phyloP scores from a whole-genome alignment of 1,140 invertebrate species.

The Homalodisca vitripennis region DNA sequence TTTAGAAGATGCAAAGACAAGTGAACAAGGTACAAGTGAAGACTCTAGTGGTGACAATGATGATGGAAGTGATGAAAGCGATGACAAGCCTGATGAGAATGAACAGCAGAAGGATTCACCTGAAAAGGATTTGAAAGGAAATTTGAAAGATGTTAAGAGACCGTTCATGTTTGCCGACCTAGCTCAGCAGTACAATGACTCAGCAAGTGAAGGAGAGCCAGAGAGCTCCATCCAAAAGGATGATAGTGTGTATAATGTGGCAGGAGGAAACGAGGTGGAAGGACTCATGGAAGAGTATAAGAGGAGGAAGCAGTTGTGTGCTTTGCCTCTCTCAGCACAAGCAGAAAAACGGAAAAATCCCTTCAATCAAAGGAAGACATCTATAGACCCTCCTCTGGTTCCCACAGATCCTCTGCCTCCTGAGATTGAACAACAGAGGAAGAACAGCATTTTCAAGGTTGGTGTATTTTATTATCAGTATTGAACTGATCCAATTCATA shows the following conservation, averaged over 20 bases:
- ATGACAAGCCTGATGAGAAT: constrained; percentile 20
- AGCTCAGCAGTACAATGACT: constrained; percentile 30
- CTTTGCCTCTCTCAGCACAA: constrained; percentile 45
- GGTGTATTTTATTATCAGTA: too few species aligned
- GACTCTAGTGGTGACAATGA: constrained; percentile 30
- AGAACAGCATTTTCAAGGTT: constrained; percentile 76
- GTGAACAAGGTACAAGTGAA: constrained; percentile 17
- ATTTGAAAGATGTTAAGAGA: constrained; percentile 14
- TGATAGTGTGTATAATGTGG: constrained; percentile 50
- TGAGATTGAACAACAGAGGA: constrained; percentile 73
- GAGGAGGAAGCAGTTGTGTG: constrained; percentile 55
- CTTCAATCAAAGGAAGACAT: constrained; percentile 34
- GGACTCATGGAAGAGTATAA: constrained; percentile 61
- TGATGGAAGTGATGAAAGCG: constrained; percentile 30
- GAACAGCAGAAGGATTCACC: constrained; percentile 10
- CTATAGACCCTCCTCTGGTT: constrained; percentile 45
- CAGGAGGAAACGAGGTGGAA: constrained; percentile 48
- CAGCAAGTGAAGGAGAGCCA: constrained; percentile 30
- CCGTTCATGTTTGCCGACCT: constrained; percentile 38
- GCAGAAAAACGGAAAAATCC: constrained; percentile 44
- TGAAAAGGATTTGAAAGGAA: constrained; percentile 12
- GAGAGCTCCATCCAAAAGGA: constrained; percentile 28
- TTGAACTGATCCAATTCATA: too few species aligned
- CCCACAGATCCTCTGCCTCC: constrained; percentile 61
- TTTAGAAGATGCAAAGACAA: constrained; percentile 30